phyloP scores from a whole-genome alignment of 2,113 vertebrate species.

The Chaetodon trifascialis region DNA sequence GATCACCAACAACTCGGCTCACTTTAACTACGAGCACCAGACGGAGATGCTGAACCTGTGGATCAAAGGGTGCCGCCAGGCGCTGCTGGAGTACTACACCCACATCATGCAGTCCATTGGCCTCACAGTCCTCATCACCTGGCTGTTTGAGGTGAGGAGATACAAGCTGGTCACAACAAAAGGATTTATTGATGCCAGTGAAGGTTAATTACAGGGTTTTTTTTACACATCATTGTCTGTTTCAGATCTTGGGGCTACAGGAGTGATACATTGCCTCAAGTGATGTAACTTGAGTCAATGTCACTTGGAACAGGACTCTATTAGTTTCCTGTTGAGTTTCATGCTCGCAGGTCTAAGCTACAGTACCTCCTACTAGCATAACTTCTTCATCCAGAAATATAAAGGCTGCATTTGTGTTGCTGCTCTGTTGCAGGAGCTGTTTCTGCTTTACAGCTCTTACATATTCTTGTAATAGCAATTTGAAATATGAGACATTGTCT shows the following conservation, averaged over 20 bases:
- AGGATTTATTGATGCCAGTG: not conserved
- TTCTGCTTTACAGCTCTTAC: too few relatives aligned
- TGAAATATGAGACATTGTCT: not conserved
- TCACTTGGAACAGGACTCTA: not conserved
- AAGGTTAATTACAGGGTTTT: not conserved
- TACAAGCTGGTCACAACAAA: not conserved
- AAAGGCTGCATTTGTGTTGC: too few relatives aligned
- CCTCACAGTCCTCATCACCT: slow-evolving; percentile 85
- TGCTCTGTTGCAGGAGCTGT: too few relatives aligned
- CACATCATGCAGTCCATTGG: slow-evolving; percentile 88
- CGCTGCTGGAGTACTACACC: slow-evolving; percentile 88
- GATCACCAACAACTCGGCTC: slow-evolving; percentile 89
- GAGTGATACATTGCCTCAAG: not conserved
- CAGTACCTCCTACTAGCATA: not conserved
- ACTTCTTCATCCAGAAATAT: too few relatives aligned
- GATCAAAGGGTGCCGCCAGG: slow-evolving; percentile 87
- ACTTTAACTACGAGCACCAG: slow-evolving; percentile 90
- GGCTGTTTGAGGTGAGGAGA: slow-evolving; percentile 89
- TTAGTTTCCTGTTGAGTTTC: not conserved
- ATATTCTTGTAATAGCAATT: too few relatives aligned
- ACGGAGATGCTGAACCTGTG: slow-evolving; percentile 90
- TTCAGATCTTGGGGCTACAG: not conserved
- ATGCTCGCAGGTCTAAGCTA: not conserved
- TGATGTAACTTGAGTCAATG: not conserved
- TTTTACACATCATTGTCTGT: not conserved